These are phyloP conservation scores for Arrhopalites spinosus DNA, from an alignment of 2,888 invertebrate genomes.

Conservation along the genomic window DNA sequence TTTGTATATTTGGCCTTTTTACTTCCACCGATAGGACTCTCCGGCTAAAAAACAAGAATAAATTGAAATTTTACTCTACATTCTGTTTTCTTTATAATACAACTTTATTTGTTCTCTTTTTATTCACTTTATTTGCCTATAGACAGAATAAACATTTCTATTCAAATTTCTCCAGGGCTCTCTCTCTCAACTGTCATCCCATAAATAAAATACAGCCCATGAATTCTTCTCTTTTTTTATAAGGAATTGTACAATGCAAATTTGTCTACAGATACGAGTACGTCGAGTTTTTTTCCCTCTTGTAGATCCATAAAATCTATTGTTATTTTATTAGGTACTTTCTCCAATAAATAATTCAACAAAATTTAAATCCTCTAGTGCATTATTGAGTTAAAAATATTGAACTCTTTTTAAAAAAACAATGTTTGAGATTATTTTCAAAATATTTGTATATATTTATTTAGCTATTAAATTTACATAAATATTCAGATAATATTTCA, in stretches of 20 bases:
- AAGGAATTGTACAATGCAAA: background rate
- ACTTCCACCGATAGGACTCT: conserved; percentile 55
- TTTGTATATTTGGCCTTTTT: conserved; percentile 76
- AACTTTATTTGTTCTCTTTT: background rate
- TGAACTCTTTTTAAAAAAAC: too few relatives aligned
- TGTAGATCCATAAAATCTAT: too few relatives aligned
- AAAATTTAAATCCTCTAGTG: too few relatives aligned
- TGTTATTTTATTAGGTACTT: too few relatives aligned
- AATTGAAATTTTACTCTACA: background rate
- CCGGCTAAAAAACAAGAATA: conserved; percentile 50
- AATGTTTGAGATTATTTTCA: too few relatives aligned
- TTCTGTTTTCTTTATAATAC: too few relatives aligned
- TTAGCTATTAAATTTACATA: too few relatives aligned
- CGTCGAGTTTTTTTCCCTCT: background rate
- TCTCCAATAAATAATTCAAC: too few relatives aligned
- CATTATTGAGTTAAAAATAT: too few relatives aligned
- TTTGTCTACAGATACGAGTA: background rate
- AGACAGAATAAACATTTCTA: background rate
- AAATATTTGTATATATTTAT: too few relatives aligned
- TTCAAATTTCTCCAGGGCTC: background rate
- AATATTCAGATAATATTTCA: too few relatives aligned
- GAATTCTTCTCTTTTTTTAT: background rate
- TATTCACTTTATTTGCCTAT: background rate
- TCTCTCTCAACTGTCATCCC: background rate
- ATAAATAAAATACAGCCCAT: background rate